These are phyloP conservation scores for Chydorus sphaericus DNA, from an alignment of 2,888 invertebrate species.

Conservation along the genomic window DNA sequence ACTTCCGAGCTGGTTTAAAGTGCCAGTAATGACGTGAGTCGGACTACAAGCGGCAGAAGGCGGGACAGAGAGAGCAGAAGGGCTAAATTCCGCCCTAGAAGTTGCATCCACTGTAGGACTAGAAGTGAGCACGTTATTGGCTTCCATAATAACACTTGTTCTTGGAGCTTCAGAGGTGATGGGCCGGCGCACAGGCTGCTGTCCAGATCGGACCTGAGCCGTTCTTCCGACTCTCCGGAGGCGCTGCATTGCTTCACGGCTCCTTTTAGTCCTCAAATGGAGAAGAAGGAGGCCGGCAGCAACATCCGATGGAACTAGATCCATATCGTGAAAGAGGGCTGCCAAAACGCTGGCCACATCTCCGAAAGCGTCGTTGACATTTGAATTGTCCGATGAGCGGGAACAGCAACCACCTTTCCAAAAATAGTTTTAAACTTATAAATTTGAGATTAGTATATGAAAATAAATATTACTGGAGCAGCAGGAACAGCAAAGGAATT, in stretches of 20 bases:
- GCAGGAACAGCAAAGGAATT: constrained; percentile 51
- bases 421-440: not conserved
- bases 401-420: constrained; percentile 16
- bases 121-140: constrained; percentile 11
- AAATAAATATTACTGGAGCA: constrained; percentile 25
- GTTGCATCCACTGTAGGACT: constrained; percentile 9
- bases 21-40: not conserved
- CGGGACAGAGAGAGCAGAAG: constrained; percentile 10
- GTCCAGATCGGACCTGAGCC: no score
- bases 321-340: constrained; percentile 65
- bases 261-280: constrained; percentile 46
- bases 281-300: constrained; percentile 76
- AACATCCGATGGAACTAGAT: constrained; percentile 75
- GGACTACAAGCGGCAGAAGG: constrained; percentile 8
- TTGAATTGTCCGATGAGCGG: not conserved
- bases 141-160: no score
- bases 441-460: not conserved
- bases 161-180: not conserved
- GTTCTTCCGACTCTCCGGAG: constrained; percentile 26
- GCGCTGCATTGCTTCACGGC: constrained; percentile 43
- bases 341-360: constrained; percentile 48
- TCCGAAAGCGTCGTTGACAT: constrained; percentile 18
- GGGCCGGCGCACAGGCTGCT: constrained; percentile 47
- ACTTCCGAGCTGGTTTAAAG: not conserved
- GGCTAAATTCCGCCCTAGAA: constrained; percentile 11